phyloP scores from a whole-genome alignment of 64 coral and sea anemone genomes.

The Platygyra sinensis region DNA sequence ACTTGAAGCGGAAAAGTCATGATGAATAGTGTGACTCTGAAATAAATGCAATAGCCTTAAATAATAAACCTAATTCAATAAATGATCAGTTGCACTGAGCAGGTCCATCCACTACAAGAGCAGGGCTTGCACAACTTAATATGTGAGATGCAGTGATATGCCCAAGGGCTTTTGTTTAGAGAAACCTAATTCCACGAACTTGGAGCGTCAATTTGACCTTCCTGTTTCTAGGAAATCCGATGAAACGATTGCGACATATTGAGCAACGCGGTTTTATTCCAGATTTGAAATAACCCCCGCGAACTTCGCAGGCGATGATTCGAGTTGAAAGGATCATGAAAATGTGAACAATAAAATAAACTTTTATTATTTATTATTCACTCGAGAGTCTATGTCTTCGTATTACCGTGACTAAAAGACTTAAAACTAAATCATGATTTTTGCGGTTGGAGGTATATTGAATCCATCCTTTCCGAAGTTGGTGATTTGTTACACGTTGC shows the following conservation, averaged over 20 bases:
- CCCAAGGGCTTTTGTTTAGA: not conserved
- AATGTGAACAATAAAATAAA: not conserved
- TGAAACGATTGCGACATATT: not conserved
- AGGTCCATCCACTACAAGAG: no score
- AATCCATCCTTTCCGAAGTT: not conserved
- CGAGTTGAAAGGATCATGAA: not conserved
- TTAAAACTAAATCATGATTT: no score
- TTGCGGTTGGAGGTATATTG: not conserved
- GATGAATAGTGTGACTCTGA: no score
- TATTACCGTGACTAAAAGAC: no score
- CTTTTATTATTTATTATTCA: not conserved
- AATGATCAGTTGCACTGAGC: no score
- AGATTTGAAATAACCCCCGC: not conserved
- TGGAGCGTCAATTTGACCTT: not conserved
- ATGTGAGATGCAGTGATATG: not conserved
- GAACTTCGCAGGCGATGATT: no score
- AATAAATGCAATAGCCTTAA: no score
- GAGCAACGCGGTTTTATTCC: not conserved
- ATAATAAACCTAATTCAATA: no score
- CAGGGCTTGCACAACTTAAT: not conserved
- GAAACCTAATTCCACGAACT: slow-evolving; percentile 2
- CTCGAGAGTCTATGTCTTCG: no score
- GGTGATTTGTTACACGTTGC: not conserved
- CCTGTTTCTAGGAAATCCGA: slow-evolving; percentile 16
- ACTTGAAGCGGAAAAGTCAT: no score